Evolutionary conservation across 2,113 vertebrate species (phyloP).

Genomic region (Picathartes gymnocephalus): DNA sequence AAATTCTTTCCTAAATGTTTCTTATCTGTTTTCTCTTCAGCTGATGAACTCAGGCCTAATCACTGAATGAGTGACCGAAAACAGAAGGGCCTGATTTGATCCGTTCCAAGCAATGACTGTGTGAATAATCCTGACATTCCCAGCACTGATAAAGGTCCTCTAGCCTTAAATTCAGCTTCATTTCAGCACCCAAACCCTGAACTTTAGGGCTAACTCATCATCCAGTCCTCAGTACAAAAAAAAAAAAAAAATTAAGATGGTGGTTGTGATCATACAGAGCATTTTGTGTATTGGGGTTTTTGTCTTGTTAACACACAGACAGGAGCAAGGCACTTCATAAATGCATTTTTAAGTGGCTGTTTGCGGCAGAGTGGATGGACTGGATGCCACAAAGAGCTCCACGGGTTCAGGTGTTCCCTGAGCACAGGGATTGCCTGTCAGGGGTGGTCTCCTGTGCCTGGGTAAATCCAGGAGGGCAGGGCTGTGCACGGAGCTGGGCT

Average conservation of each 20-base stretch:
- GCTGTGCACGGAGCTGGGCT: background rate
- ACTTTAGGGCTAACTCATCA: background rate
- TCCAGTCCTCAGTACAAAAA: background rate
- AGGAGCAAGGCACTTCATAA: background rate
- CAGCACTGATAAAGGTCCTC: background rate
- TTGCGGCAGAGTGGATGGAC: background rate
- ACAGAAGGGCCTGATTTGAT: background rate
- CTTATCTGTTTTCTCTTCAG: background rate
- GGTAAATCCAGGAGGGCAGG: background rate
- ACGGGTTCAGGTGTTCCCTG: background rate
- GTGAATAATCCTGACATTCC: background rate
- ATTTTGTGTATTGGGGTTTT: rapidly evolving
- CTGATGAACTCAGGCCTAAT: background rate
- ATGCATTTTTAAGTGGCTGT: background rate
- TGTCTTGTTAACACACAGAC: background rate
- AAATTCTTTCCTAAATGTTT: background rate
- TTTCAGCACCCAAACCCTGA: background rate
- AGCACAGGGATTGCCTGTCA: background rate
- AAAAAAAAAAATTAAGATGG: background rate
- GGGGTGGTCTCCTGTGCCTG: background rate
- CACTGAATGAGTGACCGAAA: background rate
- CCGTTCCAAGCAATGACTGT: background rate
- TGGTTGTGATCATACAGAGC: background rate
- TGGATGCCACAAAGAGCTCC: background rate
- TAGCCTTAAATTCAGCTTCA: background rate